A percentile compares a stretch with the other conserved stretches of the same genome.
phyloP scores from a whole-genome alignment of 2,113 vertebrate species.

The Limnothrissa miodon region DNA sequence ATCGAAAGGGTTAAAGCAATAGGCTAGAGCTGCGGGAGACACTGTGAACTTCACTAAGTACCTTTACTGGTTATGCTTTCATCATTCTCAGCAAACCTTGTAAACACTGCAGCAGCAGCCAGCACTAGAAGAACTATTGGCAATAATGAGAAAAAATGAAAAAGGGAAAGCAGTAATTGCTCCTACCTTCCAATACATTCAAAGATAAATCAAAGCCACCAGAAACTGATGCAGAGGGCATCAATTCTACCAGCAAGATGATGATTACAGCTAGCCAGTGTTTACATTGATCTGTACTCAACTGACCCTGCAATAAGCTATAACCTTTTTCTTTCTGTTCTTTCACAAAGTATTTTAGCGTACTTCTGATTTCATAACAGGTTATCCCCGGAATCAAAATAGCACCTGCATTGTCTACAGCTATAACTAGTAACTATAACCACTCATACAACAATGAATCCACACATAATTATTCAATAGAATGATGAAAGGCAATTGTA shows the following conservation, averaged over 20 bases:
- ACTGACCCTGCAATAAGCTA: background rate
- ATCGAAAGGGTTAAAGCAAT: no score
- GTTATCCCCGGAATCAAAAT: background rate
- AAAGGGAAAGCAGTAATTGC: background rate
- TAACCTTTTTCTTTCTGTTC: background rate
- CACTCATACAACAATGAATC: background rate
- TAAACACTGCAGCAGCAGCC: background rate
- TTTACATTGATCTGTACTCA: background rate
- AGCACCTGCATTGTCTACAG: background rate
- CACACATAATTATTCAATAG: background rate
- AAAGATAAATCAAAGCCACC: background rate
- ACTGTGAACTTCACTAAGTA: constrained; percentile 21
- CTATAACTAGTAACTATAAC: background rate
- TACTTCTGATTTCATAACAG: background rate
- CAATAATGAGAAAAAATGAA: background rate
- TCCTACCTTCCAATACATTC: background rate
- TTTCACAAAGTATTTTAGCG: background rate
- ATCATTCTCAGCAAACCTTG: background rate
- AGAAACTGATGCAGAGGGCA: background rate
- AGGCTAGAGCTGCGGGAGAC: background rate
- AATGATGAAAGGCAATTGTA: background rate
- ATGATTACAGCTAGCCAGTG: background rate
- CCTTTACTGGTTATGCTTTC: background rate
- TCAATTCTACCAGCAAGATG: background rate
- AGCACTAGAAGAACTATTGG: background rate